phyloP scores from a whole-genome alignment of 1,140 invertebrate genomes.

The Halesus radiatus region DNA sequence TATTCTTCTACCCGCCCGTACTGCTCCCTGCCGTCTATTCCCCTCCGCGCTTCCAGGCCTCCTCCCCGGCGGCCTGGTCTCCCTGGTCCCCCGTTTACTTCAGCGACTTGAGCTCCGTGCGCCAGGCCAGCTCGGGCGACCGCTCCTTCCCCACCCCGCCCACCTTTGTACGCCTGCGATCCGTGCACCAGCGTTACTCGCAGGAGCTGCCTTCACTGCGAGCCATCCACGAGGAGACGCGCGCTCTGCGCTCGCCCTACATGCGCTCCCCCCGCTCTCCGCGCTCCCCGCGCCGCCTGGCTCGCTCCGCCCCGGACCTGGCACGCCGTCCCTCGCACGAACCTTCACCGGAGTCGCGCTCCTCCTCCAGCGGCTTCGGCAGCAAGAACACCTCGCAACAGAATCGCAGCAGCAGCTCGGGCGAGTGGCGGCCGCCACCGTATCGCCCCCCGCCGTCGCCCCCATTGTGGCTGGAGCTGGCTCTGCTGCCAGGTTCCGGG shows the following conservation, averaged over 20 bases:
- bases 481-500: constrained; percentile 24
- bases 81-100: constrained; percentile 81
- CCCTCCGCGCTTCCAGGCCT: constrained; percentile 73
- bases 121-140: constrained; percentile 83
- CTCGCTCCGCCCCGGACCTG: constrained; percentile 74
- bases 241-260: constrained; percentile 43
- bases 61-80: constrained; percentile 68
- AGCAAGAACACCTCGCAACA: constrained; percentile 92
- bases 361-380: constrained; percentile 89
- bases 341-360: constrained; percentile 88
- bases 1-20: constrained; percentile 64
- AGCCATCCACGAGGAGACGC: constrained; percentile 80
- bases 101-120: constrained; percentile 89
- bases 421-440: constrained; percentile 82
- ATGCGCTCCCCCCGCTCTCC: constrained; percentile 17
- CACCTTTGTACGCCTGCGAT: constrained; percentile 70
- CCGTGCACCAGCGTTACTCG: constrained; percentile 77
- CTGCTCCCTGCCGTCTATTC: constrained; percentile 69
- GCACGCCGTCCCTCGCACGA: constrained; percentile 76
- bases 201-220: constrained; percentile 81
- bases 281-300: constrained; percentile 50
- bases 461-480: constrained; percentile 64
- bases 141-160: constrained; percentile 82
- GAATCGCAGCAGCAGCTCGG: constrained; percentile 79
- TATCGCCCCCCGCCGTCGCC: constrained; percentile 80